A percentile compares a stretch with the other conserved stretches of the same genome.
phyloP scores from a whole-genome alignment of 1,140 invertebrate genomes.

The Lucilia sericata region DNA sequence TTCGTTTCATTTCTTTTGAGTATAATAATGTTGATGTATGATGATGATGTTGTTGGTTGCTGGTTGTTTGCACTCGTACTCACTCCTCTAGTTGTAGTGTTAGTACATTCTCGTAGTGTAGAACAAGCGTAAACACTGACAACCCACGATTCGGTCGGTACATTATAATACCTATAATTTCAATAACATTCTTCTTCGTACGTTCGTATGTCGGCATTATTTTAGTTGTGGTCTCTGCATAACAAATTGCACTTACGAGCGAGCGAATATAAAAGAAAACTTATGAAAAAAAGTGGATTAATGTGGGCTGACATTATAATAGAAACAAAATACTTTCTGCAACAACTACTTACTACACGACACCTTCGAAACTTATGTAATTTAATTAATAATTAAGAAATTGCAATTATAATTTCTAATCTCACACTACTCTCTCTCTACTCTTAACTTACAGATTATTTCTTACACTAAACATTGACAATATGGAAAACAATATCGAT shows the following conservation, averaged over 20 bases:
- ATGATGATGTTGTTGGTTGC: too few relatives aligned
- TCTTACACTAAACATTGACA: neutral
- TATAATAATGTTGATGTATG: neutral
- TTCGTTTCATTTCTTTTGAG: neutral
- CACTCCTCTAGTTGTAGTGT: neutral
- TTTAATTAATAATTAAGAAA: slow-evolving; percentile 15
- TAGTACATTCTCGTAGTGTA: neutral
- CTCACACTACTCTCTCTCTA: neutral
- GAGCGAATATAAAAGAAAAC: neutral
- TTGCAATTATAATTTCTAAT: neutral
- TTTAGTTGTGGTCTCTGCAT: slow-evolving; percentile 9
- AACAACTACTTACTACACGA: slow-evolving; percentile 1
- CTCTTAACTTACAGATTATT: neutral
- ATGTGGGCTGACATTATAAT: slow-evolving; percentile 20
- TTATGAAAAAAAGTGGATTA: slow-evolving; percentile 24
- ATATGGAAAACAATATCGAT: slow-evolving; percentile 4
- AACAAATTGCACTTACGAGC: slow-evolving; percentile 5
- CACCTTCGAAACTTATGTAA: slow-evolving; percentile 13
- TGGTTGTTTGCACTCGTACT: too few relatives aligned
- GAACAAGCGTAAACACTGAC: slow-evolving; percentile 5
- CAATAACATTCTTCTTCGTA: neutral
- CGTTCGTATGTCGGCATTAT: neutral
- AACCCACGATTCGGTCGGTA: neutral
- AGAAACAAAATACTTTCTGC: neutral
- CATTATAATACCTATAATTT: neutral